Base-by-base conservation (phyloP, 2,888 invertebrate species). In the Protodeltote pygarga region DNA sequence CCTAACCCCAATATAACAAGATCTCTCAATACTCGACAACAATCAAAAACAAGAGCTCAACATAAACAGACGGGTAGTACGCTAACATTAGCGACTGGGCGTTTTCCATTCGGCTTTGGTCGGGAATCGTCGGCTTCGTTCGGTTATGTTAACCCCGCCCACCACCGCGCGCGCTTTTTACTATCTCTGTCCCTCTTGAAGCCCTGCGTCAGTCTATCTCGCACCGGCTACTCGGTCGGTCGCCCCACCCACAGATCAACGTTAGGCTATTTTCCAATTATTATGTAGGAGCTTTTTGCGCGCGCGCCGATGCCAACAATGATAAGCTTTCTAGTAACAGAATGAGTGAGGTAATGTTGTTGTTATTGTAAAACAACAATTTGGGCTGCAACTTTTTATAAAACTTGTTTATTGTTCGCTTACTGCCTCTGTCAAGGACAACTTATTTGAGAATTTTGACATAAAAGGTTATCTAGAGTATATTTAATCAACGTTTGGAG, bases 201-300 rank as follows among this genome's bases (percentile, higher is more conserved):
- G 34, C 45, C 37, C 49, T 48, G 45, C 48, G 51, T 70, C 67
- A 68, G 66, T 78, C 75, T 65, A 65, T 86, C 85, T 85, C 86
- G 48, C 35, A 67, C 71, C 41, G 49, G 57, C 65, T 68, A 60
- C 37, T 62, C 64, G 70, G 67, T 50, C 64, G 62, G 68, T 69
- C 73, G 83, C 86, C 84, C 80, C 89, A 73, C 90, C 89, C 84
- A 87, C 82, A 64, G 63, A 70, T 74, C 71, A 74, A 63, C 73
- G 80, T 81, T 83, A 81, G 83, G 79, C 76, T 81, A 81, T 87
- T 87, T 89, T 90, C 88, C 89, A 88, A 89, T 89, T 87, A 89
- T 88, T 86, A 83, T 82, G 79, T 81, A 71, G 78, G 67, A 85
- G 87, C 87, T 90, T 90, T 91, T 89, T 87, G 86, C 83, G 69